phyloP scores from a whole-genome alignment of 1,140 invertebrate genomes.

The Helicorthomorpha holstii region DNA sequence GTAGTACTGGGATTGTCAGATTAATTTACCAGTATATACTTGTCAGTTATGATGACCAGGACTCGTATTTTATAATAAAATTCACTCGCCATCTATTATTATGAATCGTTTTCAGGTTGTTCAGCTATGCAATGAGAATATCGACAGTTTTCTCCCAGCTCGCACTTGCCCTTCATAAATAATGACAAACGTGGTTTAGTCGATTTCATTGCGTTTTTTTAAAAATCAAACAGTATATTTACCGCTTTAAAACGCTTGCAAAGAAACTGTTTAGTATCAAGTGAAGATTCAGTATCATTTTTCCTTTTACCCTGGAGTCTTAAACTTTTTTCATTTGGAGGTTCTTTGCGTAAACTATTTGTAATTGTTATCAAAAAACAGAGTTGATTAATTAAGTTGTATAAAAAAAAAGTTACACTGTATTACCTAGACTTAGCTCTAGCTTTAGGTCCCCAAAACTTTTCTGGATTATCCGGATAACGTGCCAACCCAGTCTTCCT shows the following conservation, averaged over 20 bases:
- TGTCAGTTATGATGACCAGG: too few relatives aligned
- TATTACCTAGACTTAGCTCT: conserved; percentile 23
- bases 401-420: conserved; percentile 1
- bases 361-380: background rate
- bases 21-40: too few relatives aligned
- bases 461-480: conserved; percentile 71
- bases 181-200: too few relatives aligned
- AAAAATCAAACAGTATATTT: too few relatives aligned
- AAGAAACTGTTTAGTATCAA: conserved; percentile 8
- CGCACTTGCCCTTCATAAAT: too few relatives aligned
- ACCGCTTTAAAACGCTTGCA: conserved; percentile 10
- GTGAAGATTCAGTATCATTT: background rate
- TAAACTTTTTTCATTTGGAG: background rate
- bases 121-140: too few relatives aligned
- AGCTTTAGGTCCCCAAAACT: conserved; percentile 76
- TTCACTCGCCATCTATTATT: too few relatives aligned
- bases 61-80: too few relatives aligned
- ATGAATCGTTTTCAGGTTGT: too few relatives aligned
- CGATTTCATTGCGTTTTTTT: too few relatives aligned
- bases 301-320: background rate
- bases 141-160: too few relatives aligned
- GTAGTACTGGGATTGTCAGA: too few relatives aligned
- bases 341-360: background rate
- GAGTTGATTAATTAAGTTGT: background rate
- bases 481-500: conserved; percentile 49